These are phyloP conservation scores for Gila orcuttii DNA, from an alignment of 2,113 vertebrate species.

Conservation along the genomic window DNA sequence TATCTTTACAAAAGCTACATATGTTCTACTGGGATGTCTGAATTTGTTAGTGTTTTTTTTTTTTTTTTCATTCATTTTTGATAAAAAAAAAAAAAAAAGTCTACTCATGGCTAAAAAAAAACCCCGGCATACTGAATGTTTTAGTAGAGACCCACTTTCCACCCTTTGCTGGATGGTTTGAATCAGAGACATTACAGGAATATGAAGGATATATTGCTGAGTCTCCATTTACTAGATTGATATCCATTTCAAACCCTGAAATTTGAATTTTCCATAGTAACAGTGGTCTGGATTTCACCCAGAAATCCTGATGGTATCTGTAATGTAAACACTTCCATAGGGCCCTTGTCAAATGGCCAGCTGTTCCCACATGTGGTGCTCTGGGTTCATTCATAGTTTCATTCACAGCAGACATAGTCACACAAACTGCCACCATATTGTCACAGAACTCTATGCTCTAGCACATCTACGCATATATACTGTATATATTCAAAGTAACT, in stretches of 20 bases:
- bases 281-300: constrained; percentile 15
- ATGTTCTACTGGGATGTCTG: constrained; percentile 81
- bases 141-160: constrained; percentile 50
- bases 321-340: constrained; percentile 71
- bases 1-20: constrained; percentile 81
- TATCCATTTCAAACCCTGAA: constrained; percentile 33
- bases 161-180: constrained; percentile 50
- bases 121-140: not conserved
- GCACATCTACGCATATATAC: constrained; percentile 39
- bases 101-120: constrained; percentile 70
- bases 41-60: constrained; percentile 74
- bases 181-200: not conserved
- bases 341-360: constrained; percentile 46
- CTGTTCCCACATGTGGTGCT: constrained; percentile 35
- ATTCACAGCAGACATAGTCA: constrained; percentile 22
- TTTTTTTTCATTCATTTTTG: constrained; percentile 59
- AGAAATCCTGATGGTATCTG: constrained; percentile 52
- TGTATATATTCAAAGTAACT: constrained; percentile 49
- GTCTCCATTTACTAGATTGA: constrained; percentile 25
- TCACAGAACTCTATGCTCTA: constrained; percentile 48
- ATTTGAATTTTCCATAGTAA: constrained; percentile 17
- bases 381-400: constrained; percentile 12
- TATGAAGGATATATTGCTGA: constrained; percentile 26
- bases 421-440: constrained; percentile 29
- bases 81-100: constrained; percentile 65